Base-by-base conservation (phyloP, 2,888 invertebrate genomes). In the Diadegma fenestrale region DNA sequence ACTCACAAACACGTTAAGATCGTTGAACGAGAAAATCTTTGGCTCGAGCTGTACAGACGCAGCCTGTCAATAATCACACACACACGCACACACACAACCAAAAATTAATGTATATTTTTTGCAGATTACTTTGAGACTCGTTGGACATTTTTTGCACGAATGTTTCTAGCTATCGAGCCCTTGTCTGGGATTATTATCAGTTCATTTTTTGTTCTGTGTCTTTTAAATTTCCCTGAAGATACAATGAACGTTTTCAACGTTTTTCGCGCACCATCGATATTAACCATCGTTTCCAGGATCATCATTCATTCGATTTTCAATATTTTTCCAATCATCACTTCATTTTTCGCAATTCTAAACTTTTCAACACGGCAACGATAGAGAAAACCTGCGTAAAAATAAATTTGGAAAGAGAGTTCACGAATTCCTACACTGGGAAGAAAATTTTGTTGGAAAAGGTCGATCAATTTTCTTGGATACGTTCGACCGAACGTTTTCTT, bases 1-100 rank as follows among this genome's bases (percentile, higher is more conserved):
- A 22, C 12, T 54, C 26, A 54, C 54, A 54, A 54, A 22, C 54
- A 54, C 54, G 58, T 58, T 58, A 22, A 6, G 54, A 54, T 54
- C 54, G 58, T 58, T 58, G 4, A 30, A 30, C 30, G 30, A 22
- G 22, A 26, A 12, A 14, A 58, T 26, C 26, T 26, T 37, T 37
- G 37, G 37, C 37, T 37, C 37, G 1, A 14, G 26, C 26, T 26
- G n/a, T n/a, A 58, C 26, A 26, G 2, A 26, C 26, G 14, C 1
- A 14, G 14, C 26, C 58, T n/a, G 5, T 19, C 26, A 26, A 5
- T 5, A 6, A 26, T 26, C 14, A 19, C 8, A 51, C 51, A 37
- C 8, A 2, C 58, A 51, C 51, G 14, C 58, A 58, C 4, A 14
- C 26, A 58, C 26, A 58, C 14, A 37, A 58, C n/a, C n/a, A 58